A percentile compares a stretch with the other conserved stretches of the same genome.
phyloP scores from a whole-genome alignment of 2,113 vertebrate species.

The Cyprinus carpio region DNA sequence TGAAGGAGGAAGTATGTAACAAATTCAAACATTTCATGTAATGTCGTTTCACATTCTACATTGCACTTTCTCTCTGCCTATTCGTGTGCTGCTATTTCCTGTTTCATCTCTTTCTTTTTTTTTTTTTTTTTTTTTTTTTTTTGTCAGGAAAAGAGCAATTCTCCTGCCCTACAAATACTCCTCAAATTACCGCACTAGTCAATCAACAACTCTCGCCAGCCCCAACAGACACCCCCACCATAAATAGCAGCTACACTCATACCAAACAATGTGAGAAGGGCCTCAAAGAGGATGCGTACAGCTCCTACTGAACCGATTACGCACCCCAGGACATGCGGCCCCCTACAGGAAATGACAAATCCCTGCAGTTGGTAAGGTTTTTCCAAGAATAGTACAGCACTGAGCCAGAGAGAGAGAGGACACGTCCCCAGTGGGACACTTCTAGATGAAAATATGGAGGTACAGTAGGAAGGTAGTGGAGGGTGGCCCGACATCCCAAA shows the following conservation, averaged over 20 bases:
- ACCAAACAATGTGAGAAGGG: background rate
- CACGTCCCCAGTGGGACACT: constrained; percentile 8
- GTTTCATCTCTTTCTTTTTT: background rate
- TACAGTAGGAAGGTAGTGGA: constrained; percentile 27
- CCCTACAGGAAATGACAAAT: constrained; percentile 47
- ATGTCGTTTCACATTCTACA: background rate
- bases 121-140: background rate
- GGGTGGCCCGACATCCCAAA: constrained; percentile 17
- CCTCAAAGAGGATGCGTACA: background rate
- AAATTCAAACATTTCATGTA: background rate
- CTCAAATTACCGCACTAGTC: constrained; percentile 31
- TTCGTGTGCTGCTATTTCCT: background rate
- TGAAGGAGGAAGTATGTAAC: background rate
- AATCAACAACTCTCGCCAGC: constrained; percentile 23
- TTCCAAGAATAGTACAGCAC: constrained; percentile 41
- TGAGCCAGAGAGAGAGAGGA: constrained; percentile 10
- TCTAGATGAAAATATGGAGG: constrained; percentile 23
- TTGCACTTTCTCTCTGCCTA: background rate
- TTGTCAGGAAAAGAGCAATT: constrained; percentile 4
- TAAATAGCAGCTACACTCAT: constrained; percentile 4
- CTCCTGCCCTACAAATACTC: constrained; percentile 16
- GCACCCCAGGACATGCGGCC: constrained; percentile 1
- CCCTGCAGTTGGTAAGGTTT: constrained; percentile 28
- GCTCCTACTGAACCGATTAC: constrained; percentile 21
- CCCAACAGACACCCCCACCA: constrained; percentile 18